Evolutionary conservation across 2,113 vertebrate genomes (phyloP).

Genomic region (Semnornis frantzii): DNA sequence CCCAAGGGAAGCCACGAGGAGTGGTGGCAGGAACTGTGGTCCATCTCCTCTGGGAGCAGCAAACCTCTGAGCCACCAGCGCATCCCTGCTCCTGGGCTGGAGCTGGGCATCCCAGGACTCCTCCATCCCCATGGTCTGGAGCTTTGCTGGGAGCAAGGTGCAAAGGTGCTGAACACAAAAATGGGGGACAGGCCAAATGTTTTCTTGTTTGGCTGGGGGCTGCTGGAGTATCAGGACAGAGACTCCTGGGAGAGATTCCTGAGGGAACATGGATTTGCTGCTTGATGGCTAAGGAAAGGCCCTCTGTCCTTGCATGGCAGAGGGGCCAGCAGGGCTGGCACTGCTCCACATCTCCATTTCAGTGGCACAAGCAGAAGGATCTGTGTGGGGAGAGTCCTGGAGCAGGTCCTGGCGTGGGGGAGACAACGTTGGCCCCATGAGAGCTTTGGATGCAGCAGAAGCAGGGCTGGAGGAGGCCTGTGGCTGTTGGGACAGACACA

Average conservation of each 20-base stretch:
- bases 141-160: not conserved
- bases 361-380: not conserved
- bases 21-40: not conserved
- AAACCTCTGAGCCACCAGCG: fast-evolving
- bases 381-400: not conserved
- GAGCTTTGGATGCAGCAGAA: not conserved
- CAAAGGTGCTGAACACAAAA: not conserved
- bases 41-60: not conserved
- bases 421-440: not conserved
- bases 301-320: not conserved
- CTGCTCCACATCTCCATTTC: not conserved
- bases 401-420: fast-evolving
- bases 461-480: not conserved
- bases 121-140: fast-evolving
- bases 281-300: not conserved
- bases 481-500: fast-evolving
- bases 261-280: not conserved
- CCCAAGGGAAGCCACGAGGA: not conserved
- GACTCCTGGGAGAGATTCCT: not conserved
- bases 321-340: not conserved
- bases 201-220: not conserved
- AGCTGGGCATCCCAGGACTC: not conserved
- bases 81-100: not conserved
- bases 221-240: not conserved
- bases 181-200: too few species aligned